Conservation (phyloP, 2,888 invertebrate genomes). For the Eugnorisma glareosa region DNA sequence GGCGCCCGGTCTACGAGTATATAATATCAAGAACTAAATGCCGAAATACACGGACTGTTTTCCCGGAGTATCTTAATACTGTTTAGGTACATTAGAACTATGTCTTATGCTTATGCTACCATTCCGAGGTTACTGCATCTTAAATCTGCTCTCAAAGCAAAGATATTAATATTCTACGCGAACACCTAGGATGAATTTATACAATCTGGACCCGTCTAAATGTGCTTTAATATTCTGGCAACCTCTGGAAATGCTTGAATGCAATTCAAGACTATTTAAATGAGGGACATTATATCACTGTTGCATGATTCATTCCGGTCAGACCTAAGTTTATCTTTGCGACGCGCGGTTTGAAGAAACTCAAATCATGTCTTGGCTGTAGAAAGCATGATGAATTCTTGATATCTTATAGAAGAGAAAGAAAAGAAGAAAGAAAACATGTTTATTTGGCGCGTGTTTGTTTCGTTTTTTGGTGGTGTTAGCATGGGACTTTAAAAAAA, state of each 20-base stretch:
- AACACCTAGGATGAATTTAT: slow-evolving; percentile 41
- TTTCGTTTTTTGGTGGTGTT: no score
- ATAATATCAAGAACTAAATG: slow-evolving; percentile 5
- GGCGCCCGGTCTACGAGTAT: slow-evolving; percentile 12
- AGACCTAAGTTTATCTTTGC: background rate
- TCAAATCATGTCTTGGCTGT: background rate
- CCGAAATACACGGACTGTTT: background rate
- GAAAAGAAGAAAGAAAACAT: background rate
- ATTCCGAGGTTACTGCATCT: slow-evolving; percentile 18
- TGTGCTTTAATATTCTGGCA: slow-evolving; percentile 44
- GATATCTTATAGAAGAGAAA: background rate
- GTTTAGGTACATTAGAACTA: slow-evolving; percentile 2
- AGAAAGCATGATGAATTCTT: background rate
- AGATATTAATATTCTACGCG: slow-evolving; percentile 49
- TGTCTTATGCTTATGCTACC: background rate
- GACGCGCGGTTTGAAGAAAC: background rate
- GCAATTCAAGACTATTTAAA: slow-evolving; percentile 43
- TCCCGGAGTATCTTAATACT: background rate
- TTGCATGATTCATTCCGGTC: slow-evolving; percentile 8
- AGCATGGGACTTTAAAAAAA: no score
- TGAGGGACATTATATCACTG: slow-evolving; percentile 24
- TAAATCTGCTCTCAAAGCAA: slow-evolving; percentile 34
- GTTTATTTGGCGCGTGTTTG: background rate
- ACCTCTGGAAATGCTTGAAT: slow-evolving; percentile 36
- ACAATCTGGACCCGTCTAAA: slow-evolving; percentile 40